Conservation (phyloP, 2,888 invertebrate species). For the Ditula angustiorana region DNA sequence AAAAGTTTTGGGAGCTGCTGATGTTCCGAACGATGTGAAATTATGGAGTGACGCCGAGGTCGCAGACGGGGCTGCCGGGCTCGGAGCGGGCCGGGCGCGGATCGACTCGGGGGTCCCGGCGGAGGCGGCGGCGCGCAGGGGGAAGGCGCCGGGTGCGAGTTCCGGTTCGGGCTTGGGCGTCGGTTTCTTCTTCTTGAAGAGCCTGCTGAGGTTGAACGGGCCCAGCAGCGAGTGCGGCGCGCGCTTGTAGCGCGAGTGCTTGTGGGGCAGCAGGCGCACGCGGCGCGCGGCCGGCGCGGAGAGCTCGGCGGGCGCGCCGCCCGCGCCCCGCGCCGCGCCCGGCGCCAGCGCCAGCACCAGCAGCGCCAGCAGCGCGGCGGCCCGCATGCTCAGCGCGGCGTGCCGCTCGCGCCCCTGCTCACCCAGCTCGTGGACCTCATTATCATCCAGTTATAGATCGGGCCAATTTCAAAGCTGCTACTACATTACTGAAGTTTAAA, state of each 20-base stretch:
- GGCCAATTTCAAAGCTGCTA: neutral
- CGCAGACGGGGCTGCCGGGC: neutral
- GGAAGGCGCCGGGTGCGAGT: conserved; percentile 54
- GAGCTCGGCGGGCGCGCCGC: conserved; percentile 1
- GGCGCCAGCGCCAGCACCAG: conserved; percentile 5
- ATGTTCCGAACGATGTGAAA: neutral
- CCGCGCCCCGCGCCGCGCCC: neutral
- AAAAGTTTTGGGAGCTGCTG: neutral
- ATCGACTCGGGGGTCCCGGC: neutral
- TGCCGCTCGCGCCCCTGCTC: neutral
- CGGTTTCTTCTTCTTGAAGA: conserved; percentile 60
- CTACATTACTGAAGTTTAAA: conserved; percentile 7
- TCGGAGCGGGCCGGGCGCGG: neutral
- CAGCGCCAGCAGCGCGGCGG: conserved; percentile 10
- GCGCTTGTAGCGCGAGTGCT: conserved; percentile 47
- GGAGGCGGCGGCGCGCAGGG: conserved; percentile 47
- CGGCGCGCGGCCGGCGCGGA: conserved; percentile 5
- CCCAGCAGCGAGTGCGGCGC: conserved; percentile 67
- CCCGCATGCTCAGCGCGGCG: conserved; percentile 23
- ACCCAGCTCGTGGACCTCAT: neutral
- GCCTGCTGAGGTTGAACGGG: conserved; percentile 69
- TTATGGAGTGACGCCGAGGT: neutral
- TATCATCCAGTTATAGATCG: neutral
- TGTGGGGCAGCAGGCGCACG: conserved; percentile 2
- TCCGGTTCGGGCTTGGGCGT: conserved; percentile 45